A percentile compares a stretch with the other conserved stretches of the same genome.
Evolutionary conservation across 2,888 invertebrate genomes (phyloP).

Genomic region (Atrina japonica): DNA sequence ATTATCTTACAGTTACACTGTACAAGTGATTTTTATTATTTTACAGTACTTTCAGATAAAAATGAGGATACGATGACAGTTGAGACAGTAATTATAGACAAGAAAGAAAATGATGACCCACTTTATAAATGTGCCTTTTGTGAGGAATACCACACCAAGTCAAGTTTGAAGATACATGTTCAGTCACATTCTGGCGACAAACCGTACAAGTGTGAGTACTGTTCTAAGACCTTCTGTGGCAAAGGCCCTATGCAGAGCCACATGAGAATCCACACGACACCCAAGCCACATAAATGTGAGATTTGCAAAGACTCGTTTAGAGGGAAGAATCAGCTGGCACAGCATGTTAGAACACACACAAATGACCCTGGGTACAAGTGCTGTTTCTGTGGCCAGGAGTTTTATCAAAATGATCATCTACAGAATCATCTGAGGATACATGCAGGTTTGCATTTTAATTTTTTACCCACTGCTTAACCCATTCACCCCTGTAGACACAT

Average conservation of each 20-base stretch:
- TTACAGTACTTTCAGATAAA: no score
- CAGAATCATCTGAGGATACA: slow-evolving; percentile 27
- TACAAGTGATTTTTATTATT: no score
- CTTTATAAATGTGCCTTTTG: slow-evolving; percentile 12
- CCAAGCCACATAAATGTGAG: slow-evolving; percentile 1
- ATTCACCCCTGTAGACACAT: no score
- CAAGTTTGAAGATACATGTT: slow-evolving; percentile 16
- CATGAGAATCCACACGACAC: slow-evolving; percentile 11
- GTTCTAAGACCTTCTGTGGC: slow-evolving; percentile 23
- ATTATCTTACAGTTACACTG: no score
- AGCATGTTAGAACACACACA: slow-evolving; percentile 10
- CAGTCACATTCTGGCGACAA: slow-evolving; percentile 11
- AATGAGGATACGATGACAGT: no score
- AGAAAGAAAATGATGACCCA: slow-evolving; percentile 32
- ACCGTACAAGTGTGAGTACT: slow-evolving; percentile 26
- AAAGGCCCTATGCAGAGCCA: slow-evolving; percentile 19
- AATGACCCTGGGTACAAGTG: slow-evolving; percentile 13
- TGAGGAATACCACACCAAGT: slow-evolving; percentile 20
- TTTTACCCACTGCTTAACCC: not conserved
- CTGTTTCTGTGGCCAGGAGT: slow-evolving; percentile 22
- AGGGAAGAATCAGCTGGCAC: slow-evolving; percentile 1
- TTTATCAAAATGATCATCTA: slow-evolving; percentile 22
- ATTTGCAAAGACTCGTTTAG: slow-evolving; percentile 7
- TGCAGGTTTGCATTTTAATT: slow-evolving; percentile 19
- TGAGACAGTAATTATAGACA: no score